phyloP scores from a whole-genome alignment of 2,888 invertebrate species.

The Lutraria lutraria region DNA sequence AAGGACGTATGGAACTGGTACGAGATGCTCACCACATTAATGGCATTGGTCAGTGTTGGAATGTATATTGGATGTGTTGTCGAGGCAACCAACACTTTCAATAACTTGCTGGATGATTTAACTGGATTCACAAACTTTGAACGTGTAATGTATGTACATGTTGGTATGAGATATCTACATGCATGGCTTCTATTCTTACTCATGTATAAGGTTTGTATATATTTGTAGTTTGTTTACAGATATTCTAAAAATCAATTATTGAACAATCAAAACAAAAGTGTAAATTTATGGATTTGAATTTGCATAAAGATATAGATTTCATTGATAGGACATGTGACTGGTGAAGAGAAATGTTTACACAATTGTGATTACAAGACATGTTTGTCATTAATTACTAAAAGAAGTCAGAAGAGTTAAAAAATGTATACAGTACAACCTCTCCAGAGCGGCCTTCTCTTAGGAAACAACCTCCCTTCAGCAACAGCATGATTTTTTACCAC shows the following conservation, averaged over 20 bases:
- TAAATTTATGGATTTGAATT: too few relatives aligned
- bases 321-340: too few relatives aligned
- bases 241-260: not conserved
- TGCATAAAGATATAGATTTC: too few relatives aligned
- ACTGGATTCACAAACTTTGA: constrained; percentile 79
- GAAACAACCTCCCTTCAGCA: too few relatives aligned
- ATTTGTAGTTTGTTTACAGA: too few relatives aligned
- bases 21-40: constrained; percentile 82
- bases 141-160: constrained; percentile 83
- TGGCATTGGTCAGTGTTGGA: constrained; percentile 80
- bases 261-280: not conserved
- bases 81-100: constrained; percentile 83
- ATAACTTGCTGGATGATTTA: constrained; percentile 81
- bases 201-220: constrained; percentile 86
- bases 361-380: too few relatives aligned
- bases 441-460: too few relatives aligned
- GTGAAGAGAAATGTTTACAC: too few relatives aligned
- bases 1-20: constrained; percentile 85
- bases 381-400: too few relatives aligned
- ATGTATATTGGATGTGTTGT: constrained; percentile 85
- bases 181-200: constrained; percentile 87
- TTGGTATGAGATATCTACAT: constrained; percentile 85
- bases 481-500: too few relatives aligned
- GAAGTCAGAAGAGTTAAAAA: too few relatives aligned
- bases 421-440: too few relatives aligned